Percentiles rank a stretch among this genome's conserved stretches.
Evolutionary conservation across 2,113 vertebrate genomes (phyloP).

Genomic region (Apodemus sylvaticus): DNA sequence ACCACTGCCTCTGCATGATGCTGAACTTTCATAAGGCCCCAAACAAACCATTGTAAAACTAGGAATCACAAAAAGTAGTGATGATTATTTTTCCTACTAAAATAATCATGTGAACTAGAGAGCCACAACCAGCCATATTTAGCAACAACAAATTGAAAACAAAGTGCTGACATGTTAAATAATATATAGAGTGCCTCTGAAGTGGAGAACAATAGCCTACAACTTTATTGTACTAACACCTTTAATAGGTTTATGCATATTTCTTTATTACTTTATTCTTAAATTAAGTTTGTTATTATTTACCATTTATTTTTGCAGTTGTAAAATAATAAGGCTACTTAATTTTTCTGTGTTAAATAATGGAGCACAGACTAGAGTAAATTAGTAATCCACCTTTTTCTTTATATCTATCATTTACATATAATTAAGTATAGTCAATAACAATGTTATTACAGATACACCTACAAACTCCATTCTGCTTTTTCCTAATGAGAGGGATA

Average conservation of each 20-base stretch:
- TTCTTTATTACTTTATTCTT: slow-evolving; percentile 2
- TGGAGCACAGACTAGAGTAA: background rate
- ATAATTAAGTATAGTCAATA: background rate
- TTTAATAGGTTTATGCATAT: slow-evolving; percentile 4
- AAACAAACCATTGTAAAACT: background rate
- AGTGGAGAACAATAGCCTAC: background rate
- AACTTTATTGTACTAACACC: slow-evolving; percentile 63
- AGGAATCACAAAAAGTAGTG: background rate
- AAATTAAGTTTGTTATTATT: slow-evolving; percentile 51
- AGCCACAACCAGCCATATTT: background rate
- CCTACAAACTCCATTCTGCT: background rate
- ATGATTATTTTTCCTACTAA: background rate
- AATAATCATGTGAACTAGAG: background rate
- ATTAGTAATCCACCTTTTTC: background rate
- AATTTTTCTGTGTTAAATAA: slow-evolving; percentile 31
- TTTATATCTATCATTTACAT: background rate
- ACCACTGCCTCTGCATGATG: background rate
- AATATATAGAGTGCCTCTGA: background rate
- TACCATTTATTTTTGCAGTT: background rate
- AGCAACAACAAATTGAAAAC: background rate
- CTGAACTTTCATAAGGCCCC: background rate
- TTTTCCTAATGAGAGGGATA: background rate
- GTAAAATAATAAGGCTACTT: background rate
- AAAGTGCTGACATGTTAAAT: background rate
- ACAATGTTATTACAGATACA: background rate